Conservation (phyloP, 2,113 vertebrate species). For the Tragelaphus strepsiceros region DNA sequence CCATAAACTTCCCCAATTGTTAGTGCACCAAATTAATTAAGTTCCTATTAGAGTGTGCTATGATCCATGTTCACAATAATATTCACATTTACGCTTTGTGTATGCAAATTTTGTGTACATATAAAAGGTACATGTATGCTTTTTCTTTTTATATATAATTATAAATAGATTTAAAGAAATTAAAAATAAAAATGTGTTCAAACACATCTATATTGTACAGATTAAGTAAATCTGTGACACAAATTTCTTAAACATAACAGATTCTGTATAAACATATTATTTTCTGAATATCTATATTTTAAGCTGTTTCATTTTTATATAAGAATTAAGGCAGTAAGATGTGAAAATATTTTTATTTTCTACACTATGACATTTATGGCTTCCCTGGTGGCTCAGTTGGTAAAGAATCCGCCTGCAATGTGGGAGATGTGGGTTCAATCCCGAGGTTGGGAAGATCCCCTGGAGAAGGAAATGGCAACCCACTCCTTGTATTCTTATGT, state of each 20-base stretch:
- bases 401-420: neutral
- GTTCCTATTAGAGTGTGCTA: neutral
- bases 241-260: neutral
- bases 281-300: conserved; percentile 37
- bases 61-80: neutral
- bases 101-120: neutral
- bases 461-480: neutral
- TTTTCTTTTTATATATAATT: conserved; percentile 3
- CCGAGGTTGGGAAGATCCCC: neutral
- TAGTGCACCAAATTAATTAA: neutral
- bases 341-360: neutral
- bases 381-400: neutral
- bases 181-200: conserved; percentile 9
- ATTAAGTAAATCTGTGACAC: conserved; percentile 10
- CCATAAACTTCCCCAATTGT: neutral
- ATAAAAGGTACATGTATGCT: neutral
- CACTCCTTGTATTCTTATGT: neutral
- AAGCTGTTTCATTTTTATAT: neutral
- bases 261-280: conserved; percentile 25
- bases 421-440: neutral
- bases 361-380: neutral
- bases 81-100: neutral
- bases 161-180: neutral
- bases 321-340: neutral
- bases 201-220: neutral